Base-by-base conservation (phyloP, 2,113 vertebrate species). In the Mirza zaza region DNA sequence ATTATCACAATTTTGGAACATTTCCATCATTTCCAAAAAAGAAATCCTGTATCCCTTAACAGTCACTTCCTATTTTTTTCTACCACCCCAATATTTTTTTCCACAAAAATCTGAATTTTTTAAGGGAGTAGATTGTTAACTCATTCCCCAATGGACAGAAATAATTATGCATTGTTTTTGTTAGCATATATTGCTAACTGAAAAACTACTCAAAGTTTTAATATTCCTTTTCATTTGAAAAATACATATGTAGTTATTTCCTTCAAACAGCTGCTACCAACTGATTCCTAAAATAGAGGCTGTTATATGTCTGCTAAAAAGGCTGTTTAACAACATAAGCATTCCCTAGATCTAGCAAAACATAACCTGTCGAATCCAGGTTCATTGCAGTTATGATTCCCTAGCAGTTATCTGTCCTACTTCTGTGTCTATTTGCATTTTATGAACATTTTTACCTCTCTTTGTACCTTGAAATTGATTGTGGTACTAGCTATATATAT, bases 391-490 rank as follows among this genome's bases (percentile, higher is more conserved):
- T 95, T 96, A 85, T 20, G 27, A 67, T 76, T 95, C 88, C 81
- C 91, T 93, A 90, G 97, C 75, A 89, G 45, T 84, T 94, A 8
- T 80, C 93, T 97, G 87, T 86, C 67, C 63, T 91, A 52, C 57
- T 97, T 97, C 39, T 55, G 50, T 61, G 71, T 90, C 50, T 87
- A 45, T 95, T 98, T 98, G 96, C 95, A 97, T 98, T 97, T 98
- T 96, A 91, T 96, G 97, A 97, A 89, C 75, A 32, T 92, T 95
- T 83, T 98, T 93, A 90, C 82, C 84, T 95, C 59, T 80, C 95
- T 73, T n/a, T 90, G 39, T 96, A 95, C 77, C 55, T 97, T 92
- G 88, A 95, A 88, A 96, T 52, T 94, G 88, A 97, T 97, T 55
- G 80, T 36, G 95, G 95, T 94, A n/a, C 97, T 97, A 97, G 84